phyloP scores from a whole-genome alignment of 2,888 invertebrate species.

The Hydraecia micacea region DNA sequence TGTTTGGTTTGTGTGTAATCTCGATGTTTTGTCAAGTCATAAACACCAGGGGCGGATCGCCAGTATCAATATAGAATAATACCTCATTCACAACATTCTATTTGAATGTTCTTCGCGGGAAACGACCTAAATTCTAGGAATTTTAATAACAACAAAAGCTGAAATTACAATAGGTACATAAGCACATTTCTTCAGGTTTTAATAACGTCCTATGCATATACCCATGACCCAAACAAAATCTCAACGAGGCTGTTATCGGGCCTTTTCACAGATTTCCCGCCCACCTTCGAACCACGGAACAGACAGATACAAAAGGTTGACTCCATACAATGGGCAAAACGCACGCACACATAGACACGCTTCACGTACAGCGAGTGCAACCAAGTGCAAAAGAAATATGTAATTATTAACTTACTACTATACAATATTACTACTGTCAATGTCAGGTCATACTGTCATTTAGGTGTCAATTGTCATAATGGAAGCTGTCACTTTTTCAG shows the following conservation, averaged over 20 bases:
- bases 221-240: slow-evolving; percentile 63
- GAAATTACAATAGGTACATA: slow-evolving; percentile 40
- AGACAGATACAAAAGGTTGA: neutral
- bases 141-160: slow-evolving; percentile 31
- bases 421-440: too few relatives aligned
- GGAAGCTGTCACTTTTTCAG: too few relatives aligned
- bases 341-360: neutral
- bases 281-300: slow-evolving; percentile 30
- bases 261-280: slow-evolving; percentile 46
- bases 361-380: neutral
- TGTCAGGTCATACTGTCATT: too few relatives aligned
- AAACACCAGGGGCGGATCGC: neutral
- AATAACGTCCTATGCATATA: slow-evolving; percentile 52
- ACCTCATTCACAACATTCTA: neutral
- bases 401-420: too few relatives aligned
- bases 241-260: slow-evolving; percentile 56
- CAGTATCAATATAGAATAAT: neutral
- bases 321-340: neutral
- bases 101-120: neutral
- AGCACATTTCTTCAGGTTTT: slow-evolving; percentile 50
- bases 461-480: too few relatives aligned
- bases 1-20: too few relatives aligned
- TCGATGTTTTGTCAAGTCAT: neutral
- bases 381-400: neutral
- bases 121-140: slow-evolving; percentile 3